Base-by-base conservation (phyloP, 2,888 invertebrate species). In the Epirrhoe alternata region DNA sequence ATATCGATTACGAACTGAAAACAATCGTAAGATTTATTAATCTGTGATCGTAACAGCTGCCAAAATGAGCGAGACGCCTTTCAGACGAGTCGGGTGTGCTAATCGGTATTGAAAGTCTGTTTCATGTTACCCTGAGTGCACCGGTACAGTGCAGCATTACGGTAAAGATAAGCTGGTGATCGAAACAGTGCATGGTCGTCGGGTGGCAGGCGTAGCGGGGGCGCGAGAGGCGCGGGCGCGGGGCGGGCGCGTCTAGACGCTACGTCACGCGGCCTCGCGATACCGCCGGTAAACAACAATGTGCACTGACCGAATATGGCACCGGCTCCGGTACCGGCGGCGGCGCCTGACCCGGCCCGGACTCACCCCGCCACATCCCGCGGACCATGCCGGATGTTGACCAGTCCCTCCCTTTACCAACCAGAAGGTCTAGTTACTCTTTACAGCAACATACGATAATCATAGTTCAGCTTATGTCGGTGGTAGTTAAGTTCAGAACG, bases 191-290 rank as follows among this genome's bases (percentile, higher is more conserved):
- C 89, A 88, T 84, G 88, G 86, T 75, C 81, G 84, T 77, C 80
- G 71, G 70, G 69, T 68, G 69, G 65, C 76, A 61, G 78, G 82
- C 65, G 74, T 71, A 79, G 79, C 63, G 79, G 73, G 77, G 71
- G 63, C 49, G 70, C 59, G 74, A 64, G 75, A 68, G 67, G 71
- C 66, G 74, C 57, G 80, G 75, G 79, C 82, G 85, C 82, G 83
- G 80, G 79, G 82, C 81, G 81, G 80, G 84, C 83, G 82, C 88
- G 92, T 92, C 92, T 92, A 92, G 92, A 92, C 92, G 88, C 92
- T 92, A 94, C 93, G 94, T 94, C 94, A 94, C 94, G 86, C 94
- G 94, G 94, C 94, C 94, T 89, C 94, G 94, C 90, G 94, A 93
- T 94, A 94, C 88, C 69, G 89, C 91, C 91, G 90, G 91, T 92